phyloP scores from a whole-genome alignment of 2,888 invertebrate species.

The Oasisia sp. region DNA sequence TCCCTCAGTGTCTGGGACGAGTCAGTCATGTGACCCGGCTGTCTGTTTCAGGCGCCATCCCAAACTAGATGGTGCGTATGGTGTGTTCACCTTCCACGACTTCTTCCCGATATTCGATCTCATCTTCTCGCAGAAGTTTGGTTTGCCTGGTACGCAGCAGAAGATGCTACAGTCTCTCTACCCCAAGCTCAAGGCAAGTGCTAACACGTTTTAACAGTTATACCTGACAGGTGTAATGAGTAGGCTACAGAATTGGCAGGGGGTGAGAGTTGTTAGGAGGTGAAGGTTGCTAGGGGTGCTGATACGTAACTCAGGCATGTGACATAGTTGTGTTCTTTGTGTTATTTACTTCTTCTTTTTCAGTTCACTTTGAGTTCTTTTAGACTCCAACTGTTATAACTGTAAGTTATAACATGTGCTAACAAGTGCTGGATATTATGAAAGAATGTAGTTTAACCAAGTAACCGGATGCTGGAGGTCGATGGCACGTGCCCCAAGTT shows the following conservation, averaged over 20 bases:
- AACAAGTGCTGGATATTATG: too few species aligned
- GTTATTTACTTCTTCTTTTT: too few species aligned
- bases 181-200: constrained; percentile 61
- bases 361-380: too few species aligned
- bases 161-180: constrained; percentile 60
- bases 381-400: too few species aligned
- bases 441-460: not conserved
- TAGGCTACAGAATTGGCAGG: too few species aligned
- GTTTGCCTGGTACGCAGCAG: constrained; percentile 53
- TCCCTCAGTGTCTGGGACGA: not conserved
- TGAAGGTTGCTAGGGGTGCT: too few species aligned
- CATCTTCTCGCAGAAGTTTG: constrained; percentile 53
- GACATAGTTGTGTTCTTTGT: not conserved
- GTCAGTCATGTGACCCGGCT: not conserved
- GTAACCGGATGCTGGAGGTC: too few species aligned
- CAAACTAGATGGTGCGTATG: constrained; percentile 48
- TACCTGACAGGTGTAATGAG: too few species aligned
- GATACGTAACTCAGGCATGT: not conserved
- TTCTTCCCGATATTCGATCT: constrained; percentile 63
- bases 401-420: too few species aligned
- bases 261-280: too few species aligned
- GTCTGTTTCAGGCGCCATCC: constrained; percentile 48
- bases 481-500: too few species aligned
- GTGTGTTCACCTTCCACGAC: constrained; percentile 58
- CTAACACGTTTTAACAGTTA: constrained; percentile 17